A percentile compares a stretch with the other conserved stretches of the same genome.
These are phyloP conservation scores for Glaucidium brasilianum DNA, from an alignment of 2,113 vertebrate species.

Conservation along the genomic window DNA sequence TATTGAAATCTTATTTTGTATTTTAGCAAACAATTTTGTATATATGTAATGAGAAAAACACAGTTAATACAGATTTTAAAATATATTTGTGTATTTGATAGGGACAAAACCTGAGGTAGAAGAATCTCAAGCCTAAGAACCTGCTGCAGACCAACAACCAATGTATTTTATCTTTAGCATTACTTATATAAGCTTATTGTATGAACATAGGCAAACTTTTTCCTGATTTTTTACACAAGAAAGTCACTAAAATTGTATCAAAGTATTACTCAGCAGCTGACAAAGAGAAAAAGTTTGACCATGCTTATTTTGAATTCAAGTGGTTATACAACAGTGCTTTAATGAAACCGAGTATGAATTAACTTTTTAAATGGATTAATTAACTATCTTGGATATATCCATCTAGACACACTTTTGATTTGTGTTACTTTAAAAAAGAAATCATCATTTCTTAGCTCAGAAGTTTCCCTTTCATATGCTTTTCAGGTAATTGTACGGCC, in stretches of 20 bases:
- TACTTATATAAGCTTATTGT: neutral
- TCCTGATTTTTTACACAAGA: neutral
- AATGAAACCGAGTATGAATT: neutral
- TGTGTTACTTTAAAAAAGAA: neutral
- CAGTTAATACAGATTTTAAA: neutral
- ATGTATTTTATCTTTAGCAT: neutral
- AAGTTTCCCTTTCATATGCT: neutral
- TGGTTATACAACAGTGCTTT: neutral
- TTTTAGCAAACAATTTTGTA: neutral
- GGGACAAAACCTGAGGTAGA: neutral
- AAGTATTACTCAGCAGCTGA: neutral
- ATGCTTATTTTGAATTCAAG: neutral
- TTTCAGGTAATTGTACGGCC: neutral
- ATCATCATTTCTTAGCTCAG: neutral
- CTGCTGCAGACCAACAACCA: neutral
- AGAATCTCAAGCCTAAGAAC: neutral
- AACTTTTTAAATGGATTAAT: neutral
- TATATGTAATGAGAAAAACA: neutral
- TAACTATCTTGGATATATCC: neutral
- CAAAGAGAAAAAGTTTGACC: neutral
- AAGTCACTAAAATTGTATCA: neutral
- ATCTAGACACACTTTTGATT: neutral
- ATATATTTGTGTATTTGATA: neutral
- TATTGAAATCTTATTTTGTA: neutral
- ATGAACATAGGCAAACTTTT: neutral